Conservation (phyloP, 2,888 invertebrate species). For the Rhagonycha fulva region DNA sequence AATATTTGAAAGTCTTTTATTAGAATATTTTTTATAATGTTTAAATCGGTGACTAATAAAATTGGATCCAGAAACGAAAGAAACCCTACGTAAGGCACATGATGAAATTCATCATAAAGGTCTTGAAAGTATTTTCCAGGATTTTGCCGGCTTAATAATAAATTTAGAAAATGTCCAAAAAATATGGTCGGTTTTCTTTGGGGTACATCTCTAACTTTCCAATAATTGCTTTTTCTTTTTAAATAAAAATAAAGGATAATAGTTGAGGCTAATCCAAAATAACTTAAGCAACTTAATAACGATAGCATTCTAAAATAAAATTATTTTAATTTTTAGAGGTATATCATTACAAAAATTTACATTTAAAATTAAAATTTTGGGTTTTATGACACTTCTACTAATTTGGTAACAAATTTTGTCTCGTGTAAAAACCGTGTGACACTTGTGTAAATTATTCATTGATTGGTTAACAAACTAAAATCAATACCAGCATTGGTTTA, state of each 20-base stretch:
- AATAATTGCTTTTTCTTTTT: slow-evolving; percentile 48
- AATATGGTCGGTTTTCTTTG: slow-evolving; percentile 50
- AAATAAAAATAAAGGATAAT: slow-evolving; percentile 40
- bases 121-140: slow-evolving; percentile 44
- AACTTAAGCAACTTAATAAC: background rate
- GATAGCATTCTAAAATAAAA: background rate
- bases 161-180: slow-evolving; percentile 53
- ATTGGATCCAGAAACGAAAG: slow-evolving; percentile 57
- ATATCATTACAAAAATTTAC: too few relatives aligned
- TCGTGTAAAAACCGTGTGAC: too few relatives aligned
- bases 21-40: slow-evolving; percentile 55
- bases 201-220: slow-evolving; percentile 51
- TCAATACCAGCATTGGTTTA: too few relatives aligned
- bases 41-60: slow-evolving; percentile 55
- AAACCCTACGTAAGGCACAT: slow-evolving; percentile 54
- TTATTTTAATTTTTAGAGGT: too few relatives aligned
- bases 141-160: slow-evolving; percentile 44
- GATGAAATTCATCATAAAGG: slow-evolving; percentile 41
- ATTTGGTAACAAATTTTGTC: too few relatives aligned
- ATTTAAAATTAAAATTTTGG: too few relatives aligned
- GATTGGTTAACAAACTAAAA: too few relatives aligned
- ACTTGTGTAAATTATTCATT: too few relatives aligned
- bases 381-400: too few relatives aligned
- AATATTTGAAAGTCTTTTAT: slow-evolving; percentile 58
- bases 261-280: background rate